Conservation (phyloP, 2,797 vertebrate species). For the Carduelis carduelis region DNA sequence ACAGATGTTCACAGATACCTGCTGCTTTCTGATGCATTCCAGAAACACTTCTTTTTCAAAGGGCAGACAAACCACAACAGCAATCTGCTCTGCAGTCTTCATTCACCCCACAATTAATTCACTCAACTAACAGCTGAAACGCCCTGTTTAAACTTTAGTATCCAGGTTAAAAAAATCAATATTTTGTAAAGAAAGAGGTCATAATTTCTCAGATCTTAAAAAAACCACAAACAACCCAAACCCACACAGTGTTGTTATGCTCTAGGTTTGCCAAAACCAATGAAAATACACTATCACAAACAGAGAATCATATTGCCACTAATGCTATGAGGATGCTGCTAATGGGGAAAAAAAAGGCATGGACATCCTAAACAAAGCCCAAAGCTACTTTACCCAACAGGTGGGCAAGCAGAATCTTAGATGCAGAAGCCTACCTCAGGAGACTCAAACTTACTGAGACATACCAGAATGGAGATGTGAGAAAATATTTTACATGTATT, state of each 20-base stretch:
- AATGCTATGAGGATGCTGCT: background rate
- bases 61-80: background rate
- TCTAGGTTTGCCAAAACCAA: background rate
- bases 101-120: background rate
- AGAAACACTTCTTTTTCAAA: background rate
- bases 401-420: background rate
- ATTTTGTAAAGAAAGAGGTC: background rate
- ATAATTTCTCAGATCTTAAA: background rate
- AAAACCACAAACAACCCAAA: background rate
- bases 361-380: background rate
- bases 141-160: background rate
- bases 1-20: background rate
- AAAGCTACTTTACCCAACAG: background rate
- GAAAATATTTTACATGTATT: background rate
- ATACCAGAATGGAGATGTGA: background rate
- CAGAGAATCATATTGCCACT: background rate
- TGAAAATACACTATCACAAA: background rate
- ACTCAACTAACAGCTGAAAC: background rate
- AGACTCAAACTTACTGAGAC: background rate
- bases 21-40: background rate
- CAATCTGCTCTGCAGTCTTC: background rate
- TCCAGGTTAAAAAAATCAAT: background rate
- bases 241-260: background rate
- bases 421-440: background rate
- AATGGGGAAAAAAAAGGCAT: accelerated